Evolutionary conservation across 2,113 vertebrate genomes (phyloP).

Genomic region (Mormyrus lacerda): DNA sequence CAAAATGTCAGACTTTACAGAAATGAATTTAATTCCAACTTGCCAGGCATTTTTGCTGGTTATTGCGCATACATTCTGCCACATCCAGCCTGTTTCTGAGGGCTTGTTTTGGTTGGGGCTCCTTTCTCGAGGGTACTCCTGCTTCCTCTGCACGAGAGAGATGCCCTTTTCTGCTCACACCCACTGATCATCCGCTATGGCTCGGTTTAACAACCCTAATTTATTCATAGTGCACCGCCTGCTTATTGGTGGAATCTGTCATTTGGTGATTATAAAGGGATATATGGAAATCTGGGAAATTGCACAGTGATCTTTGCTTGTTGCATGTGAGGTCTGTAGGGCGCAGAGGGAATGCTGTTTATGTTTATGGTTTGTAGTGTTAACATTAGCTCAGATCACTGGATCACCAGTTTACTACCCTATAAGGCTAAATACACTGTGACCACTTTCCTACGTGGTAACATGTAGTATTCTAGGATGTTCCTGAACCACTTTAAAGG

Average conservation of each 20-base stretch:
- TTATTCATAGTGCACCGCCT: neutral
- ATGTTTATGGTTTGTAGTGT: neutral
- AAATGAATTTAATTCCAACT: slow-evolving; percentile 27
- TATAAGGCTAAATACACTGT: neutral
- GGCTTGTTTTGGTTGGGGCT: neutral
- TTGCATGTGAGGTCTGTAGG: neutral
- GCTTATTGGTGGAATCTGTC: neutral
- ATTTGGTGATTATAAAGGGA: neutral
- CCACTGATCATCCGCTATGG: neutral
- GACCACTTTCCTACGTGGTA: neutral
- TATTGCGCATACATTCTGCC: slow-evolving; percentile 27
- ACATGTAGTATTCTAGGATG: neutral
- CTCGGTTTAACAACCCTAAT: neutral
- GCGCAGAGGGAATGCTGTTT: neutral
- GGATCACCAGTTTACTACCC: neutral
- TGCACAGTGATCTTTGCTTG: neutral
- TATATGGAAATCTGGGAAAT: neutral
- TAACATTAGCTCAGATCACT: neutral
- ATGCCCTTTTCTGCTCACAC: neutral
- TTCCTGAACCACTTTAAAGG: neutral
- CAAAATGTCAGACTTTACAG: slow-evolving; percentile 30
- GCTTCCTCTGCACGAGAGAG: neutral
- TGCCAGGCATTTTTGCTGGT: slow-evolving; percentile 28
- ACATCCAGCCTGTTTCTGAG: neutral
- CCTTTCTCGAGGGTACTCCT: neutral